Conservation (phyloP, 2,113 vertebrate genomes). For the Mus pahari region DNA sequence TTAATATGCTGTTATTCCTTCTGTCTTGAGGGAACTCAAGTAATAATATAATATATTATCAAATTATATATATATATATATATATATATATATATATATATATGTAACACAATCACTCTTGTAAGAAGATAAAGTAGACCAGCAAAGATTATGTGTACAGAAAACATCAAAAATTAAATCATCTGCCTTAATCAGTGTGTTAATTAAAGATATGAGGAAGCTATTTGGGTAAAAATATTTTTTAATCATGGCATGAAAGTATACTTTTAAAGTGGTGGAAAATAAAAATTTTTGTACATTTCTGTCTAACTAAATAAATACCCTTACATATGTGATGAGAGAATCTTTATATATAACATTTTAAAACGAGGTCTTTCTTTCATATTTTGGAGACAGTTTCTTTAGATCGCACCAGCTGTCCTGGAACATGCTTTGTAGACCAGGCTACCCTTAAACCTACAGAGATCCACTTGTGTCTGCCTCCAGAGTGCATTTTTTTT, state of each 20-base stretch:
- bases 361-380: not conserved
- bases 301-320: not conserved
- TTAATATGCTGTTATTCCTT: not conserved
- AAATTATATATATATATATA: not conserved
- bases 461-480: not conserved
- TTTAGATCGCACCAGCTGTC: too few species aligned
- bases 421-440: too few species aligned
- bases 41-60: too few species aligned
- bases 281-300: not conserved
- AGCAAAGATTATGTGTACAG: not conserved
- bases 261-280: not conserved
- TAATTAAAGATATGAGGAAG: not conserved
- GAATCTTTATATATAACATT: not conserved
- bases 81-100: not conserved
- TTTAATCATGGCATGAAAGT: conserved; percentile 36
- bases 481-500: not conserved
- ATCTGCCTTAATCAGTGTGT: not conserved
- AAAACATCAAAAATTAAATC: not conserved
- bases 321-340: not conserved
- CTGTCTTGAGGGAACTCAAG: not conserved
- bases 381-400: not conserved
- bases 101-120: not conserved
- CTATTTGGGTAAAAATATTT: conserved; percentile 22
- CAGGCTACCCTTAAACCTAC: too few species aligned
- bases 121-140: not conserved